Evolutionary conservation across 2,113 vertebrate genomes (phyloP), one percentile per base, ranked within the genome.

Genomic region (Rallus limicola): DNA sequence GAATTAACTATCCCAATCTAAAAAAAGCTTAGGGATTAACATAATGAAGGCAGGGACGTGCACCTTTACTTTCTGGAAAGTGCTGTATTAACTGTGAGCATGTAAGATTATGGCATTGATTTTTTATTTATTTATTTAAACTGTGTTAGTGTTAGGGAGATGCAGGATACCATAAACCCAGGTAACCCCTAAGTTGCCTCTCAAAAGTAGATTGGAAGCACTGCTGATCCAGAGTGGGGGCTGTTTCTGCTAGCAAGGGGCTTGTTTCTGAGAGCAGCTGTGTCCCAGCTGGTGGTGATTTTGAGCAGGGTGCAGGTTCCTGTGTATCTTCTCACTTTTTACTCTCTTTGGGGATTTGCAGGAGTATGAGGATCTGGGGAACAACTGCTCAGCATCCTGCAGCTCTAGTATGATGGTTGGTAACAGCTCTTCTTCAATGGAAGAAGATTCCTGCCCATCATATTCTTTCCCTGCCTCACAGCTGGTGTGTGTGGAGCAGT

Each of bases 301-400:
- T 48, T n/a, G 3, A 46, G 38, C 33, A 13, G 4, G 56, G 72
- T 17, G 9, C 46, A 33, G 28, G 53, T 62, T 76, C 16, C 17
- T 0, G 0, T 9, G 8, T 44, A n/a, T 24, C 6, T 67, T 28
- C 70, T 67, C 18, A 0, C 9, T 9, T 23, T 7, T 34, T 1
- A 0, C 13, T 14, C 65, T 36, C 28, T 52, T 13, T 46, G 46
- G 64, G 55, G 34, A 5, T 18, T 25, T 19, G 29, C 83, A 40
- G 64, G 52, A 67, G 0, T 5, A 20, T 0, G 5, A 46, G 48
- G 46, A 3, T 2, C n/a, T 38, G 50, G 7, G 29, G 16, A 4
- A 16, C 13, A 33, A 0, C 23, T 55, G 46, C 50, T 79, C 15
- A 16, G 42, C 13, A 2, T 67, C 74, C 14, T 13, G 10, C 36